Evolutionary conservation across 2,113 vertebrate genomes (phyloP).

Genomic region (Cyrtonyx montezumae): DNA sequence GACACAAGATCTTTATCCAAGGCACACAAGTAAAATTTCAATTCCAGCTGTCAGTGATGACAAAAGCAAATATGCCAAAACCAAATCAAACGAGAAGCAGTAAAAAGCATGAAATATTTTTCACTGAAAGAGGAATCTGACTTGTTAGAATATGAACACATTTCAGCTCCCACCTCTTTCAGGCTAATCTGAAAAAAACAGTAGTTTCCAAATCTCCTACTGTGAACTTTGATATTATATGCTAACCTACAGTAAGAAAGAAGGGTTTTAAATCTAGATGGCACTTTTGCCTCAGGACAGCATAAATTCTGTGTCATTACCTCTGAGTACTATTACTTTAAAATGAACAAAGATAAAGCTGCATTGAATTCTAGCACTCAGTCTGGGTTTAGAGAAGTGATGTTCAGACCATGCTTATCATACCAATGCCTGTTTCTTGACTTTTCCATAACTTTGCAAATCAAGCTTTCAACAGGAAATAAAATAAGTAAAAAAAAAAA

Average conservation of each 20-base stretch:
- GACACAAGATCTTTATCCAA: neutral
- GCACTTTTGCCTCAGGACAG: accelerated
- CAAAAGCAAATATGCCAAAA: neutral
- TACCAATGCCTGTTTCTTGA: neutral
- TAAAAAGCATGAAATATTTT: neutral
- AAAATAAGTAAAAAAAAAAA: neutral
- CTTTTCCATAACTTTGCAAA: neutral
- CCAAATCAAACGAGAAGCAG: neutral
- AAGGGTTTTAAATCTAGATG: neutral
- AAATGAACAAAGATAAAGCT: neutral
- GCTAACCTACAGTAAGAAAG: neutral
- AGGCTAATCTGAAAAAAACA: neutral
- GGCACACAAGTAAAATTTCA: neutral
- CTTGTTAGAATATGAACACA: neutral
- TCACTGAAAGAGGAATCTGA: neutral
- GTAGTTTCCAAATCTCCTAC: neutral
- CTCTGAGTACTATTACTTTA: neutral
- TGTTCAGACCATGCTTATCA: neutral
- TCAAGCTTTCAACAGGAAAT: neutral
- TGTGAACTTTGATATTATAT: neutral
- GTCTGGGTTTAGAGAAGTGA: neutral
- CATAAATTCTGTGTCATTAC: neutral
- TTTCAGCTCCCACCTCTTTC: neutral
- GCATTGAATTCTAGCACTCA: neutral
- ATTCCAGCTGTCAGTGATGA: neutral